Conservation (phyloP, 2,113 vertebrate species). For the Orthonyx spaldingii region DNA sequence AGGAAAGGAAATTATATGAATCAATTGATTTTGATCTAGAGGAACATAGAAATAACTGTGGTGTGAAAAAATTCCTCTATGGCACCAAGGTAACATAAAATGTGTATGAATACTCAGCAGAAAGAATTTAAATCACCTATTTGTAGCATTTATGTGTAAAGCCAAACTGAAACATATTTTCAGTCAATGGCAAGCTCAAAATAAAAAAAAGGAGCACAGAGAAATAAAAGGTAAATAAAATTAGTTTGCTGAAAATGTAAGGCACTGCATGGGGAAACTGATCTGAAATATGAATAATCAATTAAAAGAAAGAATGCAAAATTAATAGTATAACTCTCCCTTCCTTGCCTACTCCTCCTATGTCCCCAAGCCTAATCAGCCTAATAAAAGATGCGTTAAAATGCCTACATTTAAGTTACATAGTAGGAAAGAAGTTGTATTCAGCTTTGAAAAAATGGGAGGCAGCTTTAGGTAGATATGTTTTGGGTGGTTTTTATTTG, state of each 20-base stretch:
- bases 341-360: background rate
- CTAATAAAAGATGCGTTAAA: background rate
- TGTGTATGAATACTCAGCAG: background rate
- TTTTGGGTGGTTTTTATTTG: background rate
- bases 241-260: background rate
- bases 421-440: background rate
- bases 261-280: background rate
- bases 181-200: background rate
- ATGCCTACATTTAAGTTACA: background rate
- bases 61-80: constrained; percentile 79
- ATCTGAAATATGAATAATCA: background rate
- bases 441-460: background rate
- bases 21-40: constrained; percentile 81
- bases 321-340: background rate
- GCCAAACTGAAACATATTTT: background rate
- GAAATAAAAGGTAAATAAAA: background rate
- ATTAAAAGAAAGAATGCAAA: background rate
- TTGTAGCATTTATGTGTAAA: background rate
- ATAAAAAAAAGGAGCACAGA: background rate
- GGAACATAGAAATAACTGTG: constrained; percentile 73
- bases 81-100: constrained; percentile 78
- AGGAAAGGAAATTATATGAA: constrained; percentile 79
- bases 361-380: background rate
- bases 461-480: background rate
- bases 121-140: background rate